Conservation (phyloP, 2,888 invertebrate species). For the Pollenia labialis region DNA sequence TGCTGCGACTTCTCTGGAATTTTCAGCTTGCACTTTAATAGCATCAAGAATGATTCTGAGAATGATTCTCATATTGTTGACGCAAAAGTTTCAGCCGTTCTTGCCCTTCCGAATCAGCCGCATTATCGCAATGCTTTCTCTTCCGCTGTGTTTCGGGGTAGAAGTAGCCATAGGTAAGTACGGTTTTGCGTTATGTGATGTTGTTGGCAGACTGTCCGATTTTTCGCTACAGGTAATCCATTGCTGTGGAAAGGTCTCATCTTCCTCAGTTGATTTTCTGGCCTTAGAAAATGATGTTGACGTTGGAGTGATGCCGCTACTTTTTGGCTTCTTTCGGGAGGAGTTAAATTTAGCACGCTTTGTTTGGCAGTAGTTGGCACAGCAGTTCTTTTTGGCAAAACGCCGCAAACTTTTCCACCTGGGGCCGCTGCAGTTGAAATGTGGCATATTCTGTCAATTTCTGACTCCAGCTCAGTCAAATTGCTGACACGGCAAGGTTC, state of each 20-base stretch:
- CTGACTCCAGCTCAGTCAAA: background rate
- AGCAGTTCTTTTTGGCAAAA: too few relatives aligned
- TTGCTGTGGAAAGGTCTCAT: background rate
- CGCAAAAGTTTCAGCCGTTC: too few relatives aligned
- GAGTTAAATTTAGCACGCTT: background rate
- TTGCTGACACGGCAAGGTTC: too few relatives aligned
- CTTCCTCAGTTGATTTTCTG: too few relatives aligned
- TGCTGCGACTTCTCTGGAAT: background rate
- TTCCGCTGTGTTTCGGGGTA: background rate
- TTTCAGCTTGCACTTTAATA: too few relatives aligned
- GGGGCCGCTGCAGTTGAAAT: background rate
- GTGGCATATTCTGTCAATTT: conserved; percentile 2
- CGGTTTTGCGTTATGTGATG: background rate
- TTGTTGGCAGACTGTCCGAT: background rate
- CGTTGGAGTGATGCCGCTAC: background rate
- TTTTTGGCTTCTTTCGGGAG: background rate
- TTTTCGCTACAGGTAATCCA: background rate
- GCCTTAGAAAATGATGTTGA: background rate
- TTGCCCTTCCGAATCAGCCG: too few relatives aligned
- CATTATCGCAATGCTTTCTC: background rate
- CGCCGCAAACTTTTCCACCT: too few relatives aligned
- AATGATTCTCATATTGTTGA: background rate
- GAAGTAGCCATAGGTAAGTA: background rate
- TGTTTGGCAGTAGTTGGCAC: background rate
- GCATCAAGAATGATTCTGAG: too few relatives aligned